Evolutionary conservation across 2,113 vertebrate species (phyloP).

Genomic region (Cinclus cinclus): DNA sequence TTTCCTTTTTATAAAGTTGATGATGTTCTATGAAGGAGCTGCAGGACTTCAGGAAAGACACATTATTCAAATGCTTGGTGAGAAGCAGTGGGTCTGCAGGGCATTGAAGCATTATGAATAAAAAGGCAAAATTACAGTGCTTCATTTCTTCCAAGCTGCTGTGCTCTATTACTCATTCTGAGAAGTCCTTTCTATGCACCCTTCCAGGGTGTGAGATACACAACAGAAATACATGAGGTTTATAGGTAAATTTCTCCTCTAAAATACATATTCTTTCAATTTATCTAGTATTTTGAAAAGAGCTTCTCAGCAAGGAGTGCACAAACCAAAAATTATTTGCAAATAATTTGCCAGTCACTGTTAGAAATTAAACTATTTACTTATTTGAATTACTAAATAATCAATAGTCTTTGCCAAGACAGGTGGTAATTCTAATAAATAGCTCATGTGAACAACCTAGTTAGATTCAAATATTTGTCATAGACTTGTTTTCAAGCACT

Average conservation of each 20-base stretch:
- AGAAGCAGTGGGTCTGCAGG: not conserved
- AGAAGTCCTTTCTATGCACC: not conserved
- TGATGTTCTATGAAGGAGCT: constrained; percentile 1
- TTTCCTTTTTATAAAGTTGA: not conserved
- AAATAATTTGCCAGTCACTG: not conserved
- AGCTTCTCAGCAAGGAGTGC: not conserved
- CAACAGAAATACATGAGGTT: not conserved
- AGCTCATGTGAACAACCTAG: not conserved
- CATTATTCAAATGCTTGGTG: constrained; percentile 10
- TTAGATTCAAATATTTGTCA: not conserved
- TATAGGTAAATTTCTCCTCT: not conserved
- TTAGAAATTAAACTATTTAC: not conserved
- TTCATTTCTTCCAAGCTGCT: not conserved
- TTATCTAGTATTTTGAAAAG: not conserved
- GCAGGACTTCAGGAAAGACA: not conserved
- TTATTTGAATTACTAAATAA: not conserved
- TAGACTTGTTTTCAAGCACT: not conserved
- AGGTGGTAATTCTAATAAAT: not conserved
- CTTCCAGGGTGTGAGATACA: not conserved
- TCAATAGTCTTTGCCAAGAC: not conserved
- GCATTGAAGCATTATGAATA: constrained; percentile 1
- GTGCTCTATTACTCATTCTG: not conserved
- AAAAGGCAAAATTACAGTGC: constrained; percentile 3
- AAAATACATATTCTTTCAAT: not conserved
- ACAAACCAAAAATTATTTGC: not conserved